A percentile compares a stretch with the other conserved stretches of the same genome.
These are phyloP conservation scores for Stenodera caucasica DNA, from an alignment of 2,888 invertebrate species.

Conservation along the genomic window DNA sequence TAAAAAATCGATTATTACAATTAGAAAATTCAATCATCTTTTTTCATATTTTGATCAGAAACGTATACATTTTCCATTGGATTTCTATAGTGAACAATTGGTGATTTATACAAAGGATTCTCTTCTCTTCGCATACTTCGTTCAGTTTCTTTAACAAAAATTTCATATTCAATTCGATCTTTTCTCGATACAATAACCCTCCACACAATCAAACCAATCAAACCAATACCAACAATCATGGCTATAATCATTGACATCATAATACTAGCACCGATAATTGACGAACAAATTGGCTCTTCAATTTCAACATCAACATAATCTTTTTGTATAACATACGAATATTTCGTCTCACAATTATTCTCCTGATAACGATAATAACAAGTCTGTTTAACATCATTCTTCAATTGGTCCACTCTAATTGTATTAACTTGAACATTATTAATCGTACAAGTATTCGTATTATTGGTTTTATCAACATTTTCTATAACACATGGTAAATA, in stretches of 20 bases:
- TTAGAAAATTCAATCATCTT: neutral
- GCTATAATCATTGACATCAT: neutral
- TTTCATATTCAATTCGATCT: constrained; percentile 8
- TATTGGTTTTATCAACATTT: neutral
- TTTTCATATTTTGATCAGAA: neutral
- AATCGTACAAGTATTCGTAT: neutral
- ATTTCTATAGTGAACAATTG: constrained; percentile 39
- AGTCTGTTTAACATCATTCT: neutral
- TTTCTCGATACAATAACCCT: neutral
- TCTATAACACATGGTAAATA: constrained; percentile 1
- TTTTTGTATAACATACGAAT: neutral
- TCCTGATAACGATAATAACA: constrained; percentile 10
- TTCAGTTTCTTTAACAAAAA: neutral
- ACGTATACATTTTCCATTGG: constrained; percentile 28
- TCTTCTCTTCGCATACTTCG: constrained; percentile 19
- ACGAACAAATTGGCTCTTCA: neutral
- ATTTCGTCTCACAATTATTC: constrained; percentile 5
- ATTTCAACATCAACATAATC: constrained; percentile 2
- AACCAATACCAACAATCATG: neutral
- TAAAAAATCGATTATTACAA: too few relatives aligned
- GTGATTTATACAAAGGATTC: constrained; percentile 63
- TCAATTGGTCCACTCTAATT: neutral
- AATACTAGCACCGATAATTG: neutral
- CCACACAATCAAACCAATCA: neutral
- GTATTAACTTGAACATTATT: neutral